Conservation (phyloP, 1,140 invertebrate species). For the Odontomachus brunneus region DNA sequence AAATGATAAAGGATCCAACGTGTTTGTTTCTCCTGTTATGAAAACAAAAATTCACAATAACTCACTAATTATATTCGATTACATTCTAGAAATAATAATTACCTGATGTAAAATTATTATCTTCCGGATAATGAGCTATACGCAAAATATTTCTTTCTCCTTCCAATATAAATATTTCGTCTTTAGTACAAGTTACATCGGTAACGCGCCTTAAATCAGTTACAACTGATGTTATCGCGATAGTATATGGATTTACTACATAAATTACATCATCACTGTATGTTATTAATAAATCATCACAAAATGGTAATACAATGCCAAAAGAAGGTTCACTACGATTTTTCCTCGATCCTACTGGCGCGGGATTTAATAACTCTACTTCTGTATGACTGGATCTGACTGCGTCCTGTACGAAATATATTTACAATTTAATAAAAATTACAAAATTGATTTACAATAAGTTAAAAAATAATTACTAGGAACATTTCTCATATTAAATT, state of each 20-base stretch:
- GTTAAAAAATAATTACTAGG: background rate
- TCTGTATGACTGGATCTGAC: conserved; percentile 87
- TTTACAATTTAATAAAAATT: conserved; percentile 32
- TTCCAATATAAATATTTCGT: conserved; percentile 93
- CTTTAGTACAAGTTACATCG: conserved; percentile 88
- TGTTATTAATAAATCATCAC: conserved; percentile 90
- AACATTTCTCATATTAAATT: background rate
- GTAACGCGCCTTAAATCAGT: conserved; percentile 84
- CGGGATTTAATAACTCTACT: conserved; percentile 89
- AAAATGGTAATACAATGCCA: conserved; percentile 89
- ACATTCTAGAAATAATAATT: conserved; percentile 35
- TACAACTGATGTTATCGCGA: conserved; percentile 84
- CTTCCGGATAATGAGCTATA: conserved; percentile 87
- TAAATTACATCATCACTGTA: conserved; percentile 90
- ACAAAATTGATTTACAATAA: conserved; percentile 48
- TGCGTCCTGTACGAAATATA: conserved; percentile 85
- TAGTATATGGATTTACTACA: conserved; percentile 90
- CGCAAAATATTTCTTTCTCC: conserved; percentile 89
- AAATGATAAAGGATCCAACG: conserved; percentile 75
- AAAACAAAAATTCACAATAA: conserved; percentile 29
- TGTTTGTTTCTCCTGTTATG: conserved; percentile 66
- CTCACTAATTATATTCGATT: conserved; percentile 18
- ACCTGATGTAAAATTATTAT: conserved; percentile 77
- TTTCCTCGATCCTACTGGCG: conserved; percentile 85
- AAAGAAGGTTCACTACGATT: conserved; percentile 88